A percentile compares a stretch with the other conserved stretches of the same genome.
These are phyloP conservation scores for Corbicula japonica DNA, from an alignment of 2,888 invertebrate genomes.

Conservation along the genomic window DNA sequence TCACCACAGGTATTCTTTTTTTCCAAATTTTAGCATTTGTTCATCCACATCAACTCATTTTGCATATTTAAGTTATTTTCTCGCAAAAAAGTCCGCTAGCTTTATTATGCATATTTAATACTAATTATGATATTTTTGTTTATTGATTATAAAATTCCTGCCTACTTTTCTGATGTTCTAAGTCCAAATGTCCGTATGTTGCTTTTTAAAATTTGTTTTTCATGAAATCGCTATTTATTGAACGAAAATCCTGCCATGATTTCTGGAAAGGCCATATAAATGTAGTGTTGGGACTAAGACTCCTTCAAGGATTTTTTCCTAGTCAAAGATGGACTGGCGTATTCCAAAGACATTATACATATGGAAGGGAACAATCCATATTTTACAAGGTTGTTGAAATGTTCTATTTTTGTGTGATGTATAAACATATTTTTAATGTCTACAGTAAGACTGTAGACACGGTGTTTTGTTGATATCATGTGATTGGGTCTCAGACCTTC, in stretches of 20 bases:
- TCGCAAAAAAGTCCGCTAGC: too few relatives aligned
- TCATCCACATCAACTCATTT: too few relatives aligned
- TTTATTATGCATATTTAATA: not conserved
- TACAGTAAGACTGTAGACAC: slow-evolving; percentile 58
- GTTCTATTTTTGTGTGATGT: slow-evolving; percentile 41
- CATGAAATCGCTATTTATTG: slow-evolving; percentile 46
- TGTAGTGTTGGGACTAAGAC: slow-evolving; percentile 5
- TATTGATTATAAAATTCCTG: slow-evolving; percentile 43
- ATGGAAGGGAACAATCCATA: slow-evolving; percentile 30
- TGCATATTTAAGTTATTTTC: too few relatives aligned
- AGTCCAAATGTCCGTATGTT: slow-evolving; percentile 30
- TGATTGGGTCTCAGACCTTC: slow-evolving; percentile 69
- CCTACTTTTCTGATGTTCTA: slow-evolving; percentile 30
- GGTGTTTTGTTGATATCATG: slow-evolving; percentile 57
- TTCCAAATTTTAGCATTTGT: too few relatives aligned
- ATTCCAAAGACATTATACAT: slow-evolving; percentile 23
- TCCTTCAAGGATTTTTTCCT: slow-evolving; percentile 28
- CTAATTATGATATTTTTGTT: slow-evolving; percentile 17
- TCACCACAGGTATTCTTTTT: too few relatives aligned
- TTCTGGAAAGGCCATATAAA: slow-evolving; percentile 23
- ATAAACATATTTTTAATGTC: slow-evolving; percentile 44
- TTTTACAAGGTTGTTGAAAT: slow-evolving; percentile 39
- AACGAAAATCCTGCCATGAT: slow-evolving; percentile 57
- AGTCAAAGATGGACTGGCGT: slow-evolving; percentile 26
- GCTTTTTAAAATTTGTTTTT: slow-evolving; percentile 38